Conservation (phyloP, 2,797 vertebrate species). For the Pseudochirops corinnae region DNA sequence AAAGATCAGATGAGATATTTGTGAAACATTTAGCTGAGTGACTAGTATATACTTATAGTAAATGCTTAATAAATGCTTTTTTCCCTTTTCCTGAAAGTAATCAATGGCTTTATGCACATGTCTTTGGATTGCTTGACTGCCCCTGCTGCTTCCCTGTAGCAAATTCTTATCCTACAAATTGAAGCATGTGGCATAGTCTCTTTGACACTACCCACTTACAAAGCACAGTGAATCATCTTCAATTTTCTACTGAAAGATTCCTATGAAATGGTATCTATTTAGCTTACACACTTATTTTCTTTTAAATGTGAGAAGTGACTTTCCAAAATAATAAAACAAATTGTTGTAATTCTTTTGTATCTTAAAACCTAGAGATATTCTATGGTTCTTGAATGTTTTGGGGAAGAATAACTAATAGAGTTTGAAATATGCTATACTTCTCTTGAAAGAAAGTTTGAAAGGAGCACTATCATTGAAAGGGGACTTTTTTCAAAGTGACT, state of each 20-base stretch:
- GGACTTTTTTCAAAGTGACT: not conserved
- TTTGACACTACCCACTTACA: not conserved
- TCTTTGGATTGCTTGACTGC: not conserved
- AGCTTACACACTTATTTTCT: not conserved
- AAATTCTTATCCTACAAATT: not conserved
- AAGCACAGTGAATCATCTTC: not conserved
- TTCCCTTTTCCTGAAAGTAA: not conserved
- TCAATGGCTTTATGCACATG: not conserved
- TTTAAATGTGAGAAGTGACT: not conserved
- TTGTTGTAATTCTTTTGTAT: not conserved
- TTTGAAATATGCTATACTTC: not conserved
- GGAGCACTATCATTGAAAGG: not conserved
- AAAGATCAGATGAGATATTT: not conserved
- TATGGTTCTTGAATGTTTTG: too few species aligned
- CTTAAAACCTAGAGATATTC: not conserved
- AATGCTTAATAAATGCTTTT: not conserved
- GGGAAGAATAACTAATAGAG: too few species aligned
- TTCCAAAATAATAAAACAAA: not conserved
- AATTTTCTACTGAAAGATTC: not conserved
- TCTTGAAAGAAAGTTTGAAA: slow-evolving; percentile 21
- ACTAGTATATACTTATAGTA: not conserved
- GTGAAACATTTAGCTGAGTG: not conserved
- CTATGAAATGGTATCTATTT: not conserved
- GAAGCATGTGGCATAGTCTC: not conserved
- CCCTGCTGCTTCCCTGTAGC: not conserved